Evolutionary conservation across 2,797 vertebrate genomes (phyloP).

Genomic region (Pantherophis alleghaniensis): DNA sequence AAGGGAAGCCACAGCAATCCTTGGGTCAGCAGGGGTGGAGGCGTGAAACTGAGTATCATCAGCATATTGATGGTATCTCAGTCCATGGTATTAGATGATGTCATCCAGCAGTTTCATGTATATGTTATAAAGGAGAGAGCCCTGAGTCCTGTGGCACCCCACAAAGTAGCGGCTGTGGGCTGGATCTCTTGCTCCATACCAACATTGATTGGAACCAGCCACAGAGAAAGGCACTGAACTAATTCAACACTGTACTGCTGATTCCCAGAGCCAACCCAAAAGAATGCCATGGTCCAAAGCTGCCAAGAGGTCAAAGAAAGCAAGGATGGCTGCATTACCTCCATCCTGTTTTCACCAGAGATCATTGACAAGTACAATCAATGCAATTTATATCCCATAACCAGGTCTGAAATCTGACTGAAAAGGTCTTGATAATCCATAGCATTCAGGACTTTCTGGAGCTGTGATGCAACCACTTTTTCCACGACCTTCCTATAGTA

Average conservation of each 20-base stretch:
- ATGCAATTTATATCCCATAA: not conserved
- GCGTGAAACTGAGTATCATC: not conserved
- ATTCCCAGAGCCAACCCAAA: not conserved
- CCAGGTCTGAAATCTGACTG: not conserved
- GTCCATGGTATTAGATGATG: not conserved
- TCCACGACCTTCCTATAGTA: not conserved
- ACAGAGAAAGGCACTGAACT: not conserved
- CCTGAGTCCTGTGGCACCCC: not conserved
- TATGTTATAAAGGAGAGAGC: not conserved
- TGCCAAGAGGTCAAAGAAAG: not conserved
- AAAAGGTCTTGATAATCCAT: not conserved
- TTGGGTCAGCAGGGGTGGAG: not conserved
- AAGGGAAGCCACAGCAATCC: too few species aligned
- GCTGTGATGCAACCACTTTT: not conserved
- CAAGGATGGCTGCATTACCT: not conserved
- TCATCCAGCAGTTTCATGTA: not conserved
- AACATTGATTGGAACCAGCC: too few species aligned
- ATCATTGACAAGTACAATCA: not conserved
- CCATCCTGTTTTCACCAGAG: not conserved
- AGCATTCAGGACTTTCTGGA: not conserved
- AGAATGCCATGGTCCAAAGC: not conserved
- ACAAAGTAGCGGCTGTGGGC: too few species aligned
- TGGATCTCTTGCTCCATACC: too few species aligned
- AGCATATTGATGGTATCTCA: not conserved
- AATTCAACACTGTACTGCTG: not conserved